phyloP scores from a whole-genome alignment of 2,888 invertebrate species.

The Parnassius glacialis region DNA sequence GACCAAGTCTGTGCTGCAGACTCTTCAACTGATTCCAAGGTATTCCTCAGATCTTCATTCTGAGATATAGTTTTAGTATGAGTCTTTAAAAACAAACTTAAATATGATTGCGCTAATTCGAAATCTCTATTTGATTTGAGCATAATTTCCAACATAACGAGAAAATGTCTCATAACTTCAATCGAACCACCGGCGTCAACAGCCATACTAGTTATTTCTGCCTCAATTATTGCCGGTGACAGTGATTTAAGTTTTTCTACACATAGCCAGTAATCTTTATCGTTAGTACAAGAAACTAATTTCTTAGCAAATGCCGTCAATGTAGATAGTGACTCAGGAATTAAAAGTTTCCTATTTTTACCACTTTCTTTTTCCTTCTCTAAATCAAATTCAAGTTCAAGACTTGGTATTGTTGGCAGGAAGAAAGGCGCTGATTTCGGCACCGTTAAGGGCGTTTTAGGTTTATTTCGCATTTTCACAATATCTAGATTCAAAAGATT shows the following conservation, averaged over 20 bases:
- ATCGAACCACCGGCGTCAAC: conserved; percentile 87
- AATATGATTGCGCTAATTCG: conserved; percentile 94
- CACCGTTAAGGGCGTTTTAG: conserved; percentile 89
- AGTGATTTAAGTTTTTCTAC: conserved; percentile 84
- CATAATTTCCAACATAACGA: conserved; percentile 86
- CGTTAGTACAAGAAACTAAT: conserved; percentile 73
- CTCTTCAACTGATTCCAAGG: conserved; percentile 80
- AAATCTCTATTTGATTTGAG: conserved; percentile 89
- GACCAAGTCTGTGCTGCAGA: conserved; percentile 84
- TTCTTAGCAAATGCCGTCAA: conserved; percentile 86
- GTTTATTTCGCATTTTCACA: conserved; percentile 94
- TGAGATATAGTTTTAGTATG: conserved; percentile 84
- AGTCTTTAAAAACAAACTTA: conserved; percentile 92
- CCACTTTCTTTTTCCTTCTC: conserved; percentile 63
- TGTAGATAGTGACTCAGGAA: conserved; percentile 82
- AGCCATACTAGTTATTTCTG: conserved; percentile 90
- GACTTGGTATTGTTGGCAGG: conserved; percentile 92
- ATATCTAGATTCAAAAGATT: conserved; percentile 92
- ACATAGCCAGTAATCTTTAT: conserved; percentile 77
- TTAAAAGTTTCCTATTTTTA: conserved; percentile 74
- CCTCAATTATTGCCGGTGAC: conserved; percentile 92
- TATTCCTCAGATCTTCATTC: conserved; percentile 75
- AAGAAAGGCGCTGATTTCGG: conserved; percentile 97
- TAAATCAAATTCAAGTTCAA: conserved; percentile 91
- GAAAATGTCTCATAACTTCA: conserved; percentile 87